These are phyloP conservation scores for Drosophila lutescens DNA, from an alignment of 2,888 invertebrate species.

Conservation along the genomic window DNA sequence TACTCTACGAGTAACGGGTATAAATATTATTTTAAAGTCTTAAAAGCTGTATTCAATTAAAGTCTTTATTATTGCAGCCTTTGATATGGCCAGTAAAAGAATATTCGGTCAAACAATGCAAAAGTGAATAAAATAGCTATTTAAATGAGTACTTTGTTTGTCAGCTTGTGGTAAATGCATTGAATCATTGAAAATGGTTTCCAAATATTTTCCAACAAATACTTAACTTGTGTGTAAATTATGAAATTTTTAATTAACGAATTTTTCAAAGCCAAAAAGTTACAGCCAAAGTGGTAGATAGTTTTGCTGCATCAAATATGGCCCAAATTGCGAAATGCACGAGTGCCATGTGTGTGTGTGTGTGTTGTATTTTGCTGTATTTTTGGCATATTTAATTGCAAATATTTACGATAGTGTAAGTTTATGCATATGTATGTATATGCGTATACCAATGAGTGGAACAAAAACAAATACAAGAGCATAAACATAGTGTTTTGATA, in stretches of 20 bases:
- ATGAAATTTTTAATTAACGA: conserved; percentile 25
- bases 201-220: conserved; percentile 7
- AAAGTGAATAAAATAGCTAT: background rate
- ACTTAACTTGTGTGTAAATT: conserved; percentile 18
- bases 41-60: background rate
- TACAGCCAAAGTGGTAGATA: conserved; percentile 2
- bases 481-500: conserved; percentile 71
- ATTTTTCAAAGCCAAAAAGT: conserved; percentile 15
- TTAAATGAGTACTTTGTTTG: background rate
- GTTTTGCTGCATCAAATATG: conserved; percentile 31
- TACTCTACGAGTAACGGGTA: no score
- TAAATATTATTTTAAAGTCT: no score
- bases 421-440: conserved; percentile 25
- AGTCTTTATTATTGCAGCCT: background rate
- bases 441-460: conserved; percentile 33
- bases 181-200: conserved; percentile 7
- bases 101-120: background rate
- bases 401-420: conserved; percentile 58
- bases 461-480: conserved; percentile 58
- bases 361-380: conserved; percentile 23
- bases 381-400: conserved; percentile 75
- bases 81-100: background rate
- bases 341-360: background rate
- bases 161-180: background rate
- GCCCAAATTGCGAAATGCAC: conserved; percentile 32